Evolutionary conservation across 2,888 invertebrate genomes (phyloP), one percentile per base, ranked within the genome.

Genomic region (Amphipoea lucens): DNA sequence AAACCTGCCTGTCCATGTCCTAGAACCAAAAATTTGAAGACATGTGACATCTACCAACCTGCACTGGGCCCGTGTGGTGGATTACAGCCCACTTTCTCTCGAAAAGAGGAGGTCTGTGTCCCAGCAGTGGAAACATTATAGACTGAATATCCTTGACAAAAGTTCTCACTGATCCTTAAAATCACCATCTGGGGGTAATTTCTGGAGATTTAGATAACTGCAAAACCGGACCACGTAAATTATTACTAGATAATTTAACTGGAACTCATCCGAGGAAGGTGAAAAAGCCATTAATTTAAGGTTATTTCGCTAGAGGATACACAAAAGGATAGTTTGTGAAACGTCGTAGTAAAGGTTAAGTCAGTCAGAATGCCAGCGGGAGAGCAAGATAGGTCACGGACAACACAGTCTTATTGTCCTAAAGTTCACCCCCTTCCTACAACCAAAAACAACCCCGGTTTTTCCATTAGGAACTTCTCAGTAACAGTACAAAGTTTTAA

Each of bases 361-460:
- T 67, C 23, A 42, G 14, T 17, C 36, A 5, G 60, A 81, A 81
- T 79, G 82, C 45, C 82, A 79, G 66, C 7, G 23, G 20, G 51
- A 20, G n/a, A 9, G 20, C 29, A 51, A 67, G 14, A n/a, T 45
- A 60, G 66, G 81, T 66, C 20, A 48, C 29, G 9, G 17, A 40
- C 9, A 40, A 29, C 20, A 6, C 17, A 42, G 42, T 1, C 0
- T 5, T 62, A 42, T 23, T 67, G 60, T 60, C 48, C 14, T 14
- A 66, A 78, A 78, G 65, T 40, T 78, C 78, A n/a, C 36, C 6
- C 45, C 42, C 36, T 40, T n/a, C 6, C 20, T 7, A 5, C 7
- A 76, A 17, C 0, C 9, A 9, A 23, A 2, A 23, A 57, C 54
- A 23, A 9, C 3, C 54, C 54, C 54, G 7, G 23, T 23, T 23